Conservation (phyloP, 2,888 invertebrate genomes). For the Melanargia galathea region DNA sequence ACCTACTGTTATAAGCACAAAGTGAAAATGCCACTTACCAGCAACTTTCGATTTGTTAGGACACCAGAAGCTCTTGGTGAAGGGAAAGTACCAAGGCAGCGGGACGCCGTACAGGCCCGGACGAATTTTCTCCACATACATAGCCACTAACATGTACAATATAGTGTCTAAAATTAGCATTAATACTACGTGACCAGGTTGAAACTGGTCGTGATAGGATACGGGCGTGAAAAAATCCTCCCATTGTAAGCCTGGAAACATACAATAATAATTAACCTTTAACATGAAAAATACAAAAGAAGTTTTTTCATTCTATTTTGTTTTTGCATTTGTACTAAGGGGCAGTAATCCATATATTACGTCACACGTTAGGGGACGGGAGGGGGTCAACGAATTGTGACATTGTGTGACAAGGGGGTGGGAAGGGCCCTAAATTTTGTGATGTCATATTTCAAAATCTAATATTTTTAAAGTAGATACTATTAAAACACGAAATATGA, state of each 20-base stretch:
- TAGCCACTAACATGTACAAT: slow-evolving; percentile 88
- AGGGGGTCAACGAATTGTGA: too few relatives aligned
- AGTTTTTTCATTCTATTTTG: too few relatives aligned
- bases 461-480: too few relatives aligned
- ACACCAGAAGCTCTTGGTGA: slow-evolving; percentile 84
- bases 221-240: slow-evolving; percentile 84
- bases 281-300: too few relatives aligned
- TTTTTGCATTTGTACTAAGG: too few relatives aligned
- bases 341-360: too few relatives aligned
- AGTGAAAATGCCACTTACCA: slow-evolving; percentile 51
- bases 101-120: slow-evolving; percentile 94
- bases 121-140: slow-evolving; percentile 93
- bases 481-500: too few relatives aligned
- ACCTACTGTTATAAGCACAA: neutral
- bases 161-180: slow-evolving; percentile 87
- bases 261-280: slow-evolving; percentile 3
- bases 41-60: slow-evolving; percentile 60
- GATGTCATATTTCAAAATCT: too few relatives aligned
- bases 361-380: too few relatives aligned
- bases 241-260: slow-evolving; percentile 83
- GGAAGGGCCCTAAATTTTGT: too few relatives aligned
- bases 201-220: slow-evolving; percentile 87
- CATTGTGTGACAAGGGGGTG: too few relatives aligned
- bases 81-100: slow-evolving; percentile 91
- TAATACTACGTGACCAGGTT: slow-evolving; percentile 86